Evolutionary conservation across 2,888 invertebrate species (phyloP), one percentile per base, ranked within the genome.

Genomic region (Pseudoips prasinana): DNA sequence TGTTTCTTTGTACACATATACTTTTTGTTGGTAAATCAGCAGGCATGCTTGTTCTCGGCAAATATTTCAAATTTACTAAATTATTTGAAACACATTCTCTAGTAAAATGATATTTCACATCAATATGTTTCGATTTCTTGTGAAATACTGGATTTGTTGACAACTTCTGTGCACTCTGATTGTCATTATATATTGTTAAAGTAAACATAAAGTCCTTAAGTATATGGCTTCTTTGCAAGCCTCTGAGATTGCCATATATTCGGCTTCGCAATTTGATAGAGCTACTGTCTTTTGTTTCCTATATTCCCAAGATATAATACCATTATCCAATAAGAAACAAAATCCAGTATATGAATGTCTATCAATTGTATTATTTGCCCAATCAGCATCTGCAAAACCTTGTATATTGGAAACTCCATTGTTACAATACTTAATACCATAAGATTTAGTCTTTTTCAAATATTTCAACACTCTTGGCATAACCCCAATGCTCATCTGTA

Each of bases 341-440:
- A 32, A 27, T 7, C 48, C 50, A 25, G 50, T 42, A 25, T 50
- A 50, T 14, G 51, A 50, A 11, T 10, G 28, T 22, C 46, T 46
- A 40, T 39, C 39, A 2, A 11, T 1, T 22, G 23, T 8, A n/a
- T 31, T 18, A 10, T 7, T 33, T 0, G 30, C 46, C 51, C 51
- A 54, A 41, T 51, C 54, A 10, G 48, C 48, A 46, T 48, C 50
- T 10, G 41, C 44, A 46, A 29, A 49, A 8, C 46, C 46, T 22
- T 8, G 26, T 23, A 46, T 27, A 23, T 23, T 19, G 19, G 22
- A 24, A 17, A 18, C 29, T 25, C 17, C 25, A 33, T 22, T 38
- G n/a, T n/a, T 33, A 28, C 17, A 30, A 42, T 33, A 56, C 17
- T 33, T 50, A 7, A 56, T 22, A 14, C 46, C 36, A 39, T 37